phyloP scores from a whole-genome alignment of 2,888 invertebrate genomes.

The Drosophila mayaguana region DNA sequence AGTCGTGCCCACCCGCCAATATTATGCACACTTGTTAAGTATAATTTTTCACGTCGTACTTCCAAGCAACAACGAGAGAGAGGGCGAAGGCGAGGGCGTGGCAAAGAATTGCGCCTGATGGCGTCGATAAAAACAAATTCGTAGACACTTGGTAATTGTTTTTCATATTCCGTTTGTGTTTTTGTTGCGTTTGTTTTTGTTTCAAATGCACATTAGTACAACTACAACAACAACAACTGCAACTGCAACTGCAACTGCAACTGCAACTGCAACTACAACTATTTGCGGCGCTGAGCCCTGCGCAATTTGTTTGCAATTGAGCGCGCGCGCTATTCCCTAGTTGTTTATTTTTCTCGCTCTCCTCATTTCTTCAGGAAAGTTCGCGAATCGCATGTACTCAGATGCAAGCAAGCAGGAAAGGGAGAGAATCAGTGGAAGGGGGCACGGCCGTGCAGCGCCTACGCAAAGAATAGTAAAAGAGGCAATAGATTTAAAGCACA shows the following conservation, averaged over 20 bases:
- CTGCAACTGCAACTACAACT: slow-evolving; percentile 14
- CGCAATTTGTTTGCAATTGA: slow-evolving; percentile 73
- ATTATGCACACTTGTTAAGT: slow-evolving; percentile 16
- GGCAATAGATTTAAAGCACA: slow-evolving; percentile 34
- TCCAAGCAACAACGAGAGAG: not conserved
- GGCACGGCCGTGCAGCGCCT: not conserved
- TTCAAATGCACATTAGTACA: slow-evolving; percentile 22
- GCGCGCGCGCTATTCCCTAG: slow-evolving; percentile 32
- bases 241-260: slow-evolving; percentile 26
- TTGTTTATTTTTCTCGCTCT: slow-evolving; percentile 9
- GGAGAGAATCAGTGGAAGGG: not conserved
- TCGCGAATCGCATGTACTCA: slow-evolving; percentile 21
- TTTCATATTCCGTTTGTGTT: slow-evolving; percentile 29
- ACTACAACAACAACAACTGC: slow-evolving; percentile 14
- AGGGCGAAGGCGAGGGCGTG: not conserved
- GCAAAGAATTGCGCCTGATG: slow-evolving; percentile 21
- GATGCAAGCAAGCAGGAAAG: not conserved
- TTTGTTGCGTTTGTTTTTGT: slow-evolving; percentile 20
- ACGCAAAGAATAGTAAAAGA: slow-evolving; percentile 12
- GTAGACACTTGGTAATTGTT: slow-evolving; percentile 43
- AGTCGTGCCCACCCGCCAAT: slow-evolving; percentile 11
- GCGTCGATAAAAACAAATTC: slow-evolving; percentile 54
- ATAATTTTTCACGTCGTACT: slow-evolving; percentile 56
- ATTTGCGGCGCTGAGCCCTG: slow-evolving; percentile 51
- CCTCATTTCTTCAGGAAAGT: slow-evolving; percentile 24